Conservation (phyloP, 2,113 vertebrate species). For the Aphelocoma coerulescens region DNA sequence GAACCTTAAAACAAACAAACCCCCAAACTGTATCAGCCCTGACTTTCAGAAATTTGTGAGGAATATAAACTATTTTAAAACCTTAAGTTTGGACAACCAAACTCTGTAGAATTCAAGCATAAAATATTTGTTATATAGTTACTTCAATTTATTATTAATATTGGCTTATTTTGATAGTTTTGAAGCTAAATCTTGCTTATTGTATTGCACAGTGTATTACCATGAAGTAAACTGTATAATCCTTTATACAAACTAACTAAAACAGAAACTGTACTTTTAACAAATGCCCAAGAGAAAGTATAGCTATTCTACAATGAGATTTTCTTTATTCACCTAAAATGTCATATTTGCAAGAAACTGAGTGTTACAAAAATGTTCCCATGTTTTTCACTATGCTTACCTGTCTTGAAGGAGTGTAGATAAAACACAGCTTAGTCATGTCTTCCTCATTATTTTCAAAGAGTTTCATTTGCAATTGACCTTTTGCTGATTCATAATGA, state of each 20-base stretch:
- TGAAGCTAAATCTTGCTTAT: not conserved
- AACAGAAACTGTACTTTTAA: not conserved
- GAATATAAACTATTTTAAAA: not conserved
- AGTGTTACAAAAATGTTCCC: not conserved
- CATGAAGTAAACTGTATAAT: not conserved
- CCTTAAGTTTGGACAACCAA: not conserved
- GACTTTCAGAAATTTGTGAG: not conserved
- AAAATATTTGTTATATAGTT: not conserved
- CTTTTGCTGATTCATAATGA: conserved; percentile 40
- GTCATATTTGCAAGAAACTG: not conserved
- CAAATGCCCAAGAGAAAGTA: not conserved
- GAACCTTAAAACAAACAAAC: not conserved
- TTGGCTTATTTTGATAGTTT: not conserved
- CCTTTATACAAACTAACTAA: not conserved
- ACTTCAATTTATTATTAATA: not conserved
- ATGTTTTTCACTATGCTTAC: not conserved
- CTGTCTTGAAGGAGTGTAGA: not conserved
- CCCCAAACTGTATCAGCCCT: not conserved
- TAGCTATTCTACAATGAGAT: not conserved
- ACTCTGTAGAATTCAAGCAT: not conserved
- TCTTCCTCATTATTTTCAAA: not conserved
- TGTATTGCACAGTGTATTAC: not conserved
- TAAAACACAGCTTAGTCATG: not conserved
- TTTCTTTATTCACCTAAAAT: conserved; percentile 23
- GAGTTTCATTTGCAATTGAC: conserved; percentile 30